Conservation (phyloP, 2,113 vertebrate genomes). For the Amphiprion percula region DNA sequence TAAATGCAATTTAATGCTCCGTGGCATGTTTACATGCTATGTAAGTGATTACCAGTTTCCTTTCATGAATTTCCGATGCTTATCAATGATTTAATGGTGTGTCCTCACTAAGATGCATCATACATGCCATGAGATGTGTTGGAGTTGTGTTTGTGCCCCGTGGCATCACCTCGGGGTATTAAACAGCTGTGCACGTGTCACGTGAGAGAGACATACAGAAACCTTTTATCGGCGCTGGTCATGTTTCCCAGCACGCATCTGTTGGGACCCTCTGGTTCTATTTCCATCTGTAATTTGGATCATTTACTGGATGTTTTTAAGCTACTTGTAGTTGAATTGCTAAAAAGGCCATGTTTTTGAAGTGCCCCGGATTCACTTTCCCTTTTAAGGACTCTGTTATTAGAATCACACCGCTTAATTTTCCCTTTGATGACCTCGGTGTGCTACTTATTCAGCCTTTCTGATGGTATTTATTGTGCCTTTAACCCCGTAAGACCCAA, state of each 20-base stretch:
- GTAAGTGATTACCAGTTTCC: constrained; percentile 57
- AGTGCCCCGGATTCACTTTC: constrained; percentile 27
- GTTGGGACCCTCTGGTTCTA: constrained; percentile 54
- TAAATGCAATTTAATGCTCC: constrained; percentile 77
- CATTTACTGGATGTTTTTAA: constrained; percentile 68
- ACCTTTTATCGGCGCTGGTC: constrained; percentile 8
- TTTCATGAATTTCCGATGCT: constrained; percentile 45
- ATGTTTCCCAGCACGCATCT: constrained; percentile 43
- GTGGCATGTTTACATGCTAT: constrained; percentile 63
- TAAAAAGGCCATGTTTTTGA: constrained; percentile 25
- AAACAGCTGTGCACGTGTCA: constrained; percentile 29
- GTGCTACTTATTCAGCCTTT: constrained; percentile 40
- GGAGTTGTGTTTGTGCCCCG: neutral
- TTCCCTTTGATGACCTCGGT: constrained; percentile 55
- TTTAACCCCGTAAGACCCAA: constrained; percentile 8
- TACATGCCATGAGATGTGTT: constrained; percentile 31
- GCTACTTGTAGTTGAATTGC: constrained; percentile 53
- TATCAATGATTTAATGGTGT: constrained; percentile 70
- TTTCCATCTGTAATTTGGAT: constrained; percentile 72
- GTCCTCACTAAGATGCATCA: constrained; percentile 20
- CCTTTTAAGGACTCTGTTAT: constrained; percentile 61
- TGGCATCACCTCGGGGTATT: constrained; percentile 15
- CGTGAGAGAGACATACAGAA: constrained; percentile 4
- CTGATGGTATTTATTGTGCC: constrained; percentile 30
- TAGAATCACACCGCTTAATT: constrained; percentile 36